phyloP scores from a whole-genome alignment of 2,113 vertebrate genomes.

The Otis tarda region DNA sequence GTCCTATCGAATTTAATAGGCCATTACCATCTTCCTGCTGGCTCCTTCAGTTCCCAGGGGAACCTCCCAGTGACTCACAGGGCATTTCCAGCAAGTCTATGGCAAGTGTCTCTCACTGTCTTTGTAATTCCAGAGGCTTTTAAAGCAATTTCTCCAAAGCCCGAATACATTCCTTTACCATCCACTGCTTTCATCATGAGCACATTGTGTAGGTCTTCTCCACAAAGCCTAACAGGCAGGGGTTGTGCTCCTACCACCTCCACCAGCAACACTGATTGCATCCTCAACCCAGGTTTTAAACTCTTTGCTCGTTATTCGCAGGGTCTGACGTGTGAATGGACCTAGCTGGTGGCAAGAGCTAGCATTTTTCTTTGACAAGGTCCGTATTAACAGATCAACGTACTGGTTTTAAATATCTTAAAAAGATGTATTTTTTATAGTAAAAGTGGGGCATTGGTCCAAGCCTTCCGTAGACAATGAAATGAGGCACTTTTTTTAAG shows the following conservation, averaged over 20 bases:
- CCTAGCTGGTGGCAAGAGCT: neutral
- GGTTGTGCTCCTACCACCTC: neutral
- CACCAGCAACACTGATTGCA: neutral
- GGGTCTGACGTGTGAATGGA: neutral
- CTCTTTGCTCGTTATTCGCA: neutral
- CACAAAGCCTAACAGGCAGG: neutral
- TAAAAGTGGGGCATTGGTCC: neutral
- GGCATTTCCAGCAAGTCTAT: neutral
- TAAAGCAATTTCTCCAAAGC: neutral
- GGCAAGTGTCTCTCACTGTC: neutral
- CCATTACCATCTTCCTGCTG: neutral
- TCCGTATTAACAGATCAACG: neutral
- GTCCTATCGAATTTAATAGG: neutral
- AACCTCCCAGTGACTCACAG: neutral
- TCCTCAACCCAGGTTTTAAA: neutral
- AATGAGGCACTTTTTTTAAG: neutral
- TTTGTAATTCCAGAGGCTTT: slow-evolving; percentile 22
- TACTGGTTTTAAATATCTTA: neutral
- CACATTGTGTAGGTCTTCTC: neutral
- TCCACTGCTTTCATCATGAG: neutral
- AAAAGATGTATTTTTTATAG: neutral
- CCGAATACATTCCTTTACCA: neutral
- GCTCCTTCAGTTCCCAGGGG: neutral
- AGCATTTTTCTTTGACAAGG: neutral
- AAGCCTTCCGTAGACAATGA: neutral